These are phyloP conservation scores for Oophaga pumilio DNA, from an alignment of 2,113 vertebrate genomes.

Conservation along the genomic window DNA sequence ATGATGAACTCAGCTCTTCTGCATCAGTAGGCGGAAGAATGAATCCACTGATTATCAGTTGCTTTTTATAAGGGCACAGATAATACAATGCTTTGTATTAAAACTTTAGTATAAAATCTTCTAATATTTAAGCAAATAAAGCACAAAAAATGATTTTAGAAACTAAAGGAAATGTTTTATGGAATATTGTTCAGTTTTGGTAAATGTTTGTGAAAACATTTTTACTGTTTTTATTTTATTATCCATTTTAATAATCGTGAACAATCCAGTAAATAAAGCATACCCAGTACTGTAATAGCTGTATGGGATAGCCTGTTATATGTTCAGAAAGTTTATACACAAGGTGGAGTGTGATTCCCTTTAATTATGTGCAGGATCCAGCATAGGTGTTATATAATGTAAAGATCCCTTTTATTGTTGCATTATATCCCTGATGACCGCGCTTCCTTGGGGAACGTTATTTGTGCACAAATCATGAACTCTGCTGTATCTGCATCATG, in stretches of 20 bases:
- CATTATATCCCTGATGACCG: not conserved
- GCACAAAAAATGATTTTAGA: constrained; percentile 21
- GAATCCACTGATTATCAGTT: not conserved
- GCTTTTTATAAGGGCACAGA: not conserved
- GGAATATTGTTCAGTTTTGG: constrained; percentile 29
- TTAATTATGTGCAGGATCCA: not conserved
- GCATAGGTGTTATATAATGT: not conserved
- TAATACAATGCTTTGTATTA: constrained; percentile 13
- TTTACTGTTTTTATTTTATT: constrained; percentile 8
- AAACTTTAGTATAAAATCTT: constrained; percentile 10
- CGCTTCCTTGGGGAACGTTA: not conserved
- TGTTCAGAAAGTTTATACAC: not conserved
- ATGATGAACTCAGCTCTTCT: not conserved
- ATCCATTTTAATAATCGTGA: not conserved
- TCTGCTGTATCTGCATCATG: not conserved
- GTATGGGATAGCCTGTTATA: constrained; percentile 5
- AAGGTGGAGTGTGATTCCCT: not conserved
- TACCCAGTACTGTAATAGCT: not conserved
- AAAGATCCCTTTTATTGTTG: not conserved
- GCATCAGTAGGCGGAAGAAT: not conserved
- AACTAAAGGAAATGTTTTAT: constrained; percentile 40
- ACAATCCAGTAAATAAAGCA: not conserved
- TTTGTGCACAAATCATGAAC: not conserved
- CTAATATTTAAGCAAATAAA: constrained; percentile 30
- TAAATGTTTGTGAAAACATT: constrained; percentile 24